Base-by-base conservation (phyloP, 2,888 invertebrate genomes). In the Calameuta pallipes region DNA sequence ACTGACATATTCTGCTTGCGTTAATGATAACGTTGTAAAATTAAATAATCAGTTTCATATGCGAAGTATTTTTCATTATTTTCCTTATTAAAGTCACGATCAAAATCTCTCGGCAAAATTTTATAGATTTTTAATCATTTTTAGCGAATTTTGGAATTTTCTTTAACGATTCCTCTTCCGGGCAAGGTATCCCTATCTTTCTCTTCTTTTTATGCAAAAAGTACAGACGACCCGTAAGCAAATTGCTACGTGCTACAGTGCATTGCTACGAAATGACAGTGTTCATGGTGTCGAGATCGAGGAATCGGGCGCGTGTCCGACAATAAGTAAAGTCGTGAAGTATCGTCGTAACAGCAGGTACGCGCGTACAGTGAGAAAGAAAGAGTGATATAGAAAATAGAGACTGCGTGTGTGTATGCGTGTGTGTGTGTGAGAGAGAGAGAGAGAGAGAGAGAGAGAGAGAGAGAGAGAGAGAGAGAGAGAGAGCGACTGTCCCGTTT, bases 401-500 rank as follows among this genome's bases (percentile, higher is more conserved):
- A 56, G 15, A 2, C 1, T 41, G 56, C 1, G 56, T 1, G 15
- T 15, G 41, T 0, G 37, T 36, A 12, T 12, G 36, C 36, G 36
- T 36, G n/a, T n/a, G n/a, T n/a, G n/a, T n/a, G n/a, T n/a, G n/a
- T n/a, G 31, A 31, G 31, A 31, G 12, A 13, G 13, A 9, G 34
- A 9, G 34, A 9, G 34, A 9, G 35, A 35, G 35, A 35, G 36
- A 36, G 36, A 36, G 35, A 36, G 35, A 35, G 35, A 35, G 35
- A 35, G 11, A 36, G 36, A 36, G 36, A 3, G 36, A 3, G 36
- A 35, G 11, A 13, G 33, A 73, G 41, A 33, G 30, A 70, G 70
- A 33, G 30, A 30, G 70, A 70, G 33, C 1, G 30, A 11, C 33
- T 23, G 30, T 70, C 79, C 81, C 83, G 83, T 81, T 83, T 81